Evolutionary conservation across 35 echinoderm and acorn worm species (phyloP).

Genomic region (Anneissia japonica): DNA sequence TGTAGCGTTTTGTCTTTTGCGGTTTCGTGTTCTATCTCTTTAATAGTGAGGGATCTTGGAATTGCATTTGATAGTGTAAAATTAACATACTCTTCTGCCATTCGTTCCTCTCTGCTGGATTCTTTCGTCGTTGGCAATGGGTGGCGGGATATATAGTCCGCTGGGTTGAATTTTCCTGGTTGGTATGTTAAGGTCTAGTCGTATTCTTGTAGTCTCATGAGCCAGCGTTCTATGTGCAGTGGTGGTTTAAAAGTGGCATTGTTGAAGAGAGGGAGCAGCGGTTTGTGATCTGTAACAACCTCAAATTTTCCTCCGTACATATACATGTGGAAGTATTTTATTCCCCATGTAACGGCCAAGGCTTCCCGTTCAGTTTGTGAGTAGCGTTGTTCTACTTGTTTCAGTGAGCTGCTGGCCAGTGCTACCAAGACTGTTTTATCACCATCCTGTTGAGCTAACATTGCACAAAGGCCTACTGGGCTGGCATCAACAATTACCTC

Average conservation of each 20-base stretch:
- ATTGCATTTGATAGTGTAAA: conserved; percentile 22
- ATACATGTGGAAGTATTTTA: conserved; percentile 38
- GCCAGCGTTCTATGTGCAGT: conserved; percentile 47
- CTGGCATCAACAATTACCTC: conserved; percentile 54
- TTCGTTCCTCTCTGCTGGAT: neutral
- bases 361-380: conserved; percentile 56
- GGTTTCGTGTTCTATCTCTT: conserved; percentile 35
- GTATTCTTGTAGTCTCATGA: conserved; percentile 54
- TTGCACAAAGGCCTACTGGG: conserved; percentile 16
- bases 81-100: conserved; percentile 34
- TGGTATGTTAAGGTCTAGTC: conserved; percentile 21
- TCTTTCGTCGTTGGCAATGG: neutral
- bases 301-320: conserved; percentile 33
- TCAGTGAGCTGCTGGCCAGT: conserved; percentile 21
- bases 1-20: conserved; percentile 29
- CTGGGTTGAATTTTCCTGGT: conserved; percentile 50
- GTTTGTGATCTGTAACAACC: conserved; percentile 57
- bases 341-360: conserved; percentile 34
- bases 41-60: conserved; percentile 19
- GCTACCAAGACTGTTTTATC: conserved; percentile 9
- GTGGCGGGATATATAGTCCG: conserved; percentile 61
- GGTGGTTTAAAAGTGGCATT: conserved; percentile 39
- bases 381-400: conserved; percentile 36
- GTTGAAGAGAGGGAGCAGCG: conserved; percentile 56
- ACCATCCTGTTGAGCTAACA: conserved; percentile 22